These are phyloP conservation scores for Camelus dromedarius DNA, from an alignment of 2,113 vertebrate species.

Conservation along the genomic window DNA sequence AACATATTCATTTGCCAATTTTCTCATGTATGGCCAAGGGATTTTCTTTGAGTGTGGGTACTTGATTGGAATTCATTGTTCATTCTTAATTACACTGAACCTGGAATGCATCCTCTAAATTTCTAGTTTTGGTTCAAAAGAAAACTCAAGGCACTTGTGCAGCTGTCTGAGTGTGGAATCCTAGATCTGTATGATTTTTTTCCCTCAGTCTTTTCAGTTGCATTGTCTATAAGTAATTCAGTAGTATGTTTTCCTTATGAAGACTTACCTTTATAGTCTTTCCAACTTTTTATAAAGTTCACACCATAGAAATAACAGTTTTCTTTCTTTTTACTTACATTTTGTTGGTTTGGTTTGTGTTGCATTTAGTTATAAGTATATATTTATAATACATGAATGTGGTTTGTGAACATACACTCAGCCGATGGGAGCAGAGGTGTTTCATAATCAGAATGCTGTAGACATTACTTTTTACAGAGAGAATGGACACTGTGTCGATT, in stretches of 20 bases:
- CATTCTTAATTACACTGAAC: not conserved
- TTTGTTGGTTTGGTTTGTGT: conserved; percentile 12
- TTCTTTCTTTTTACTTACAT: conserved; percentile 25
- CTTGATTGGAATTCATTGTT: conserved; percentile 15
- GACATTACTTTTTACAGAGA: not conserved
- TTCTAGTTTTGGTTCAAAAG: conserved; percentile 30
- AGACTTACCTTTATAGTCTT: not conserved
- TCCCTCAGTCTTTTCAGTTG: not conserved
- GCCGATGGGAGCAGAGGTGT: not conserved
- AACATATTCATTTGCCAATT: not conserved
- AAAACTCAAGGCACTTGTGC: not conserved
- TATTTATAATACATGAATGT: not conserved
- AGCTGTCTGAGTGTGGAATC: not conserved
- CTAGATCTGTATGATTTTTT: not conserved
- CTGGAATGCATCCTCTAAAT: not conserved
- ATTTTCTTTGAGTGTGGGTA: conserved; percentile 2
- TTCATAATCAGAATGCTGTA: not conserved
- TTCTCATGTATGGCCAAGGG: not conserved
- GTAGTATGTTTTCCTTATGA: not conserved
- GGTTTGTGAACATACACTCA: not conserved
- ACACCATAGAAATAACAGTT: not conserved
- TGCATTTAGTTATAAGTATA: not conserved
- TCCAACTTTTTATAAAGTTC: not conserved
- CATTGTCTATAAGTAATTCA: not conserved
- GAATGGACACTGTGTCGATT: not conserved